These are phyloP conservation scores for Platyrinchus mystaceus DNA, from an alignment of 2,797 vertebrate genomes.

Conservation along the genomic window DNA sequence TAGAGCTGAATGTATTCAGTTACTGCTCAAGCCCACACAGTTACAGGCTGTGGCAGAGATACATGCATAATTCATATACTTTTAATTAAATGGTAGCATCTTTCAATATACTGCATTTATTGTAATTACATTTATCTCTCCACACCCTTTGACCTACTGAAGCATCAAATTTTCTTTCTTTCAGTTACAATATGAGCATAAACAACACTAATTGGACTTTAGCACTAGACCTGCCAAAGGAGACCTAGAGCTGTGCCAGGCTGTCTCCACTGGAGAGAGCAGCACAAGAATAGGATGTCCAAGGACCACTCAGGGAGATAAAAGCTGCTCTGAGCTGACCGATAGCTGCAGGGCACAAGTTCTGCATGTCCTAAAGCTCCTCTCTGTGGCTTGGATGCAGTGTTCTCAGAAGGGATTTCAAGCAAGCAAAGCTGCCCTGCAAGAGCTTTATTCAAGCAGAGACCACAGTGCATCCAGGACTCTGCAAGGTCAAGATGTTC, in stretches of 20 bases:
- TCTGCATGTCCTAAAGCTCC: not conserved
- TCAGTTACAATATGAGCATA: not conserved
- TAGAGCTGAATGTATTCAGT: not conserved
- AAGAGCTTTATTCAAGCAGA: not conserved
- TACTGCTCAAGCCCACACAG: not conserved
- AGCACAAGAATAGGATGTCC: accelerated
- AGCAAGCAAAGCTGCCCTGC: not conserved
- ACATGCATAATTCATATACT: constrained; percentile 17
- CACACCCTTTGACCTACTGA: not conserved
- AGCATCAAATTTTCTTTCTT: not conserved
- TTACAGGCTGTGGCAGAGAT: not conserved
- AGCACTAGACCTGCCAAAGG: not conserved
- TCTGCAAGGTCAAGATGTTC: not conserved
- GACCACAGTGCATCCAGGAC: not conserved
- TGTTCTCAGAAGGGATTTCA: not conserved
- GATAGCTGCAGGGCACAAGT: not conserved
- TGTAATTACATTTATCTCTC: not conserved
- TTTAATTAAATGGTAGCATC: constrained; percentile 27
- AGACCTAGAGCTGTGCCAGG: not conserved
- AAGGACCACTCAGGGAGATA: not conserved
- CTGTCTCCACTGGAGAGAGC: not conserved
- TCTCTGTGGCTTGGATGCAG: not conserved
- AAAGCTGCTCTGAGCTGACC: not conserved
- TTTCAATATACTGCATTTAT: constrained; percentile 5
- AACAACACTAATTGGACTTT: not conserved